Conservation (phyloP, 2,797 vertebrate species). For the Pitangus sulphuratus region DNA sequence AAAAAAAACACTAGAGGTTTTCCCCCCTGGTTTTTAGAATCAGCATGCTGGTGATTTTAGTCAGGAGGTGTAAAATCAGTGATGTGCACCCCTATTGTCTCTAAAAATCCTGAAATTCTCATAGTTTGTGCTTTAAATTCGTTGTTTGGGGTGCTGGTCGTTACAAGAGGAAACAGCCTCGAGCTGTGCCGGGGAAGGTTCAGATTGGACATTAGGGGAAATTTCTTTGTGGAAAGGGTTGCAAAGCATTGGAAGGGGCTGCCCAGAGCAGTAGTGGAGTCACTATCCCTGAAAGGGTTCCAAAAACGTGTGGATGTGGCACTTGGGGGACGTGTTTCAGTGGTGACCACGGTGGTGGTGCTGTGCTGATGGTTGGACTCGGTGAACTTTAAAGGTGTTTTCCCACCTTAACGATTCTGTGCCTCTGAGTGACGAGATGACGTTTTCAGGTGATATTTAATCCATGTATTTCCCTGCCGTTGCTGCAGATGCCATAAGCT, state of each 20-base stretch:
- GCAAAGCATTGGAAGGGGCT: neutral
- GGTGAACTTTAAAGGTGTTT: too few species aligned
- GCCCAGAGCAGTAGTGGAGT: neutral
- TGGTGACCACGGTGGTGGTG: rapidly evolving
- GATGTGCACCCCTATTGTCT: neutral
- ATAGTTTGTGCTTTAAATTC: neutral
- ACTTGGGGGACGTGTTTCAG: rapidly evolving
- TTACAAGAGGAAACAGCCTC: neutral
- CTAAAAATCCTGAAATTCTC: neutral
- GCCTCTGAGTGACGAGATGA: rapidly evolving
- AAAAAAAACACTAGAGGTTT: neutral
- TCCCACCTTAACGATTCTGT: rapidly evolving
- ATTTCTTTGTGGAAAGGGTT: rapidly evolving
- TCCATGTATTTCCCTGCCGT: rapidly evolving
- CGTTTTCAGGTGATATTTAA: neutral
- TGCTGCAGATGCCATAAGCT: slow-evolving; percentile 90
- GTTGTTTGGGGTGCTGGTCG: neutral
- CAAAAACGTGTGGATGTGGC: rapidly evolving
- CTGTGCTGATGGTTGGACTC: rapidly evolving
- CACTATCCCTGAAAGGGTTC: neutral
- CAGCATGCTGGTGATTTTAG: neutral
- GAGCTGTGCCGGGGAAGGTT: neutral
- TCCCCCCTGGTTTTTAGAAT: neutral
- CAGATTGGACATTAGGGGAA: neutral
- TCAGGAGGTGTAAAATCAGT: neutral